phyloP scores from a whole-genome alignment of 2,888 invertebrate genomes.

The Athalia circularis region DNA sequence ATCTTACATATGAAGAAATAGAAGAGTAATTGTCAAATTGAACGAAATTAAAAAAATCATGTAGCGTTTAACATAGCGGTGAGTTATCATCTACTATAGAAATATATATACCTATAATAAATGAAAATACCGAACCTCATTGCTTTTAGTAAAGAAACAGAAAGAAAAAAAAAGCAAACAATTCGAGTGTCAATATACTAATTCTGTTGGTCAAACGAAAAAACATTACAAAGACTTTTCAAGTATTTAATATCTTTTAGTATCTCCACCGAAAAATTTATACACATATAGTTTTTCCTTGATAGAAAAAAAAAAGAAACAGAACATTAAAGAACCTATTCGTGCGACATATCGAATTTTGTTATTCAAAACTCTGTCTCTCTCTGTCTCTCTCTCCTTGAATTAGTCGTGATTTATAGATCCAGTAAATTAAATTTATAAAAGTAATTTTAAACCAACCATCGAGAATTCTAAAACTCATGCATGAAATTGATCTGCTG shows the following conservation, averaged over 20 bases:
- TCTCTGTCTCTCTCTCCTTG: background rate
- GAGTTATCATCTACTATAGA: background rate
- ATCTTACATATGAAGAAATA: background rate
- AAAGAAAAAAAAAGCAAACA: background rate
- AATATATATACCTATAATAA: background rate
- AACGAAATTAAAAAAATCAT: slow-evolving; percentile 12
- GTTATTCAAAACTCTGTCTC: background rate
- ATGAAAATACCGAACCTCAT: slow-evolving; percentile 5
- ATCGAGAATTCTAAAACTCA: slow-evolving; percentile 1
- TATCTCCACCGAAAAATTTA: background rate
- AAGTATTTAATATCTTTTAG: background rate
- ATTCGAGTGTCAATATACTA: slow-evolving; percentile 1
- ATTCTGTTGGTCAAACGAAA: background rate
- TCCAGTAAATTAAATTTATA: background rate
- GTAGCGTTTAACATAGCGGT: slow-evolving; percentile 10
- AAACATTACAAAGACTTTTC: too few species aligned
- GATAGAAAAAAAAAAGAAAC: background rate
- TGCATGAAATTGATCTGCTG: slow-evolving; percentile 22
- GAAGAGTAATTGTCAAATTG: background rate
- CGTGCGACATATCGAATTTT: slow-evolving; percentile 23
- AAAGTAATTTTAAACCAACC: background rate
- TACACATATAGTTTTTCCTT: background rate
- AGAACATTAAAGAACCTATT: background rate
- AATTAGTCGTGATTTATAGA: too few species aligned
- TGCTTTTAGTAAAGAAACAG: background rate